Percentiles rank a stretch among this genome's conserved stretches.
Conservation (phyloP, 1,140 invertebrate genomes). For the Drosophila elegans region DNA sequence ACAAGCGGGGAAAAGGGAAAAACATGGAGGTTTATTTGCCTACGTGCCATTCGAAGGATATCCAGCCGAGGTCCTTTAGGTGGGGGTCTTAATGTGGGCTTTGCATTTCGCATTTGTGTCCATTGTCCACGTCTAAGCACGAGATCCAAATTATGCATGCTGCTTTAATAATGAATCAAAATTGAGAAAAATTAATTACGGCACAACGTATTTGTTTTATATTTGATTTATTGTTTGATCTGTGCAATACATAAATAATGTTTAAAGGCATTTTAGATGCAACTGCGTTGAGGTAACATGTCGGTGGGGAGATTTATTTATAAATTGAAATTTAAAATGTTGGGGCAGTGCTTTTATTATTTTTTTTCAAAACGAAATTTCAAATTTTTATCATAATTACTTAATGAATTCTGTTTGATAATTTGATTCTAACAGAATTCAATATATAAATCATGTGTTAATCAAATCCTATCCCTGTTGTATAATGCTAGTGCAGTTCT, state of each 20-base stretch:
- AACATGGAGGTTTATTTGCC: slow-evolving; percentile 2
- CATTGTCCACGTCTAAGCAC: slow-evolving; percentile 38
- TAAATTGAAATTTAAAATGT: background rate
- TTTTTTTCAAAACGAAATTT: no score
- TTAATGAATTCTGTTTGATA: no score
- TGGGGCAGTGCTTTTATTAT: no score
- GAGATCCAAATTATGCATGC: slow-evolving; percentile 41
- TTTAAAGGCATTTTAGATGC: slow-evolving; percentile 12
- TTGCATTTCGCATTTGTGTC: slow-evolving; percentile 15
- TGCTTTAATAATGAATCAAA: slow-evolving; percentile 66
- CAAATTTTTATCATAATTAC: no score
- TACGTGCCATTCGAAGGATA: slow-evolving; percentile 66
- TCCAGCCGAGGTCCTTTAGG: slow-evolving; percentile 15
- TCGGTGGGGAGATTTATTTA: background rate
- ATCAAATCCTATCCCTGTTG: background rate
- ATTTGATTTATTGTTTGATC: background rate
- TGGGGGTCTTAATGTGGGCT: slow-evolving; percentile 10
- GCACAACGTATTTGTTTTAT: background rate
- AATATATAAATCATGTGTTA: no score
- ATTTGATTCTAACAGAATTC: background rate
- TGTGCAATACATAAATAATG: slow-evolving; percentile 18
- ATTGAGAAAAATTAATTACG: slow-evolving; percentile 19
- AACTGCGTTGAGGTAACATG: background rate
- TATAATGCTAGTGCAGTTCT: background rate
- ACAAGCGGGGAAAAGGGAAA: background rate